These are phyloP conservation scores for Liparis tanakae DNA, from an alignment of 2,797 vertebrate species.

Conservation along the genomic window DNA sequence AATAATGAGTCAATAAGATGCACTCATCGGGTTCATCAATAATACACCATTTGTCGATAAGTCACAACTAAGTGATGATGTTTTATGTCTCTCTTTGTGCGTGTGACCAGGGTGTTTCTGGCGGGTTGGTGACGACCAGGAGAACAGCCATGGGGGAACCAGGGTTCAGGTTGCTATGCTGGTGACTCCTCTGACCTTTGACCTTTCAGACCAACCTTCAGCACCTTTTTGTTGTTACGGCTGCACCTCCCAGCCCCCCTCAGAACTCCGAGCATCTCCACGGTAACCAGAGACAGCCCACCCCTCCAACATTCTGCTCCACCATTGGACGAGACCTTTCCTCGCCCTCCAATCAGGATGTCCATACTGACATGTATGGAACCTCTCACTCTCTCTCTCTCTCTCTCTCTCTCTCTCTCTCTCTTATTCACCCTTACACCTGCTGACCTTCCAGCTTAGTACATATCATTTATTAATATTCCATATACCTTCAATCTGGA, in stretches of 20 bases:
- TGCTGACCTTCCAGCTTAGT: constrained; percentile 2
- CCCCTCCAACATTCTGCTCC: constrained; percentile 34
- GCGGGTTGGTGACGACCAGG: constrained; percentile 72
- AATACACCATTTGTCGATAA: not conserved
- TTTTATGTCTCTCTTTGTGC: not conserved
- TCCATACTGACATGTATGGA: constrained; percentile 28
- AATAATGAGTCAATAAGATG: not conserved
- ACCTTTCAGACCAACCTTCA: constrained; percentile 49
- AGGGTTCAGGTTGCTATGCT: constrained; percentile 60
- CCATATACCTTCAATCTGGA: not conserved
- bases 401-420: not conserved
- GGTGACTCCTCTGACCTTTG: constrained; percentile 74
- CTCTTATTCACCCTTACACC: not conserved
- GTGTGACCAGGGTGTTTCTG: constrained; percentile 37
- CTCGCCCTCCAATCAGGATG: constrained; percentile 34
- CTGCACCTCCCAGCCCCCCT: constrained; percentile 36
- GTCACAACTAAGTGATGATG: not conserved
- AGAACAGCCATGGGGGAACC: constrained; percentile 54
- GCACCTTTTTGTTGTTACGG: constrained; percentile 60
- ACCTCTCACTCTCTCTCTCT: not conserved
- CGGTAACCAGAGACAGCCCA: constrained; percentile 54
- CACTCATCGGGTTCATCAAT: not conserved
- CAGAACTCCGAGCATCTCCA: constrained; percentile 48
- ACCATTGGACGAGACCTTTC: constrained; percentile 56
- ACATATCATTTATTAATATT: not conserved